Evolutionary conservation across 2,113 vertebrate genomes (phyloP), one percentile per base, ranked within the genome.

Genomic region (Tupaia tana): DNA sequence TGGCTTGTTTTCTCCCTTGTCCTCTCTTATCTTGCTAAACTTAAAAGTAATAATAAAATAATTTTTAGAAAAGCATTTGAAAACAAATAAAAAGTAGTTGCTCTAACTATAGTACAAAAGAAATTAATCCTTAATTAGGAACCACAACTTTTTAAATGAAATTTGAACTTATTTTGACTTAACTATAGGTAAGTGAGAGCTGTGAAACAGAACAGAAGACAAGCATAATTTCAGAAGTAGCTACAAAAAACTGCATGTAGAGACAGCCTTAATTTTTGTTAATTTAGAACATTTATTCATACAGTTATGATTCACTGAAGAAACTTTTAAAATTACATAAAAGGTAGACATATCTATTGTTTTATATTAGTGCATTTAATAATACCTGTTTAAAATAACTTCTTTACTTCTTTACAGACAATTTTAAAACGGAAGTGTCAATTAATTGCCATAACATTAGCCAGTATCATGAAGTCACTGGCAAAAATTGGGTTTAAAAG

Each of bases 261-360:
- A 93, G 11, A 78, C 12, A 52, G 14, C 2, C 9, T 8, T 79
- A 14, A 14, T 54, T 80, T 93, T 22, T 25, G 16, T 54, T 66
- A 58, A 80, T 63, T 58, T 71, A 10, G 58, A 92, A 90, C 86
- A 43, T 43, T 95, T 90, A 86, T 86, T 71, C 67, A 52, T 9
- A 20, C 59, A 64, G 43, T 90, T 84, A 58, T 58, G 56, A 75
- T 69, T 84, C 59, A 69, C 69, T 43, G 43, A 43, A 43, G 34
- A 69, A 94, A 87, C 52, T 29, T 15, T 71, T 83, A 79, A 71
- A 74, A 6, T 31, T 34, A 12, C 58, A 31, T 87, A 66, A 54
- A 81, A 91, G 29, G 4, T 63, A 70, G 34, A 9, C 15, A 22
- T 54, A 88, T 83, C 31, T 70, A 2, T 27, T 74, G 31, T 43